phyloP scores from a whole-genome alignment of 2,113 vertebrate species.

The Poeciliopsis prolifica region DNA sequence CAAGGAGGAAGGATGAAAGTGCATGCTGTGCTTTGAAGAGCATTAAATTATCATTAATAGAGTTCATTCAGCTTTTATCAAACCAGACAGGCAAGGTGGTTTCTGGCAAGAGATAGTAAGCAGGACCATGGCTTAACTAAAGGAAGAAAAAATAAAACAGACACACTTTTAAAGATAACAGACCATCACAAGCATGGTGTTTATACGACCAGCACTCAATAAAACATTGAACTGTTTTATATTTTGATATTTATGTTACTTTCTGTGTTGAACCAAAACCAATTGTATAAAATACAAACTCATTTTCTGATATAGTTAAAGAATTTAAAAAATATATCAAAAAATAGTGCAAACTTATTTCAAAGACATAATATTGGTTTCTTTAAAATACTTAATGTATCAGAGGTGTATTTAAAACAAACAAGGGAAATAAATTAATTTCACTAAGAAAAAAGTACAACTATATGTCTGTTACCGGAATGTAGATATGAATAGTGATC shows the following conservation, averaged over 20 bases:
- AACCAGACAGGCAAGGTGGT: constrained; percentile 19
- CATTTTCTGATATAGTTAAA: neutral
- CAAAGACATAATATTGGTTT: no score
- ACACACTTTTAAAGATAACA: neutral
- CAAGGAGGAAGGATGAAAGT: constrained; percentile 54
- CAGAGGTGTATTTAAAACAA: no score
- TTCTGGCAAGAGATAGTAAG: constrained; percentile 18
- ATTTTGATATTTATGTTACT: neutral
- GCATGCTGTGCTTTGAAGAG: constrained; percentile 47
- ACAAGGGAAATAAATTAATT: no score
- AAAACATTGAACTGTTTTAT: neutral
- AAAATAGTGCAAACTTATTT: no score
- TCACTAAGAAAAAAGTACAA: no score
- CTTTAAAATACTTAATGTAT: no score
- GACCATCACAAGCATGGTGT: neutral
- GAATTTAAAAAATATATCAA: no score
- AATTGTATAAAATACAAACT: neutral
- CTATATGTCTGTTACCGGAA: no score
- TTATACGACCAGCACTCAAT: neutral
- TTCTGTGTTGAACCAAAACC: neutral
- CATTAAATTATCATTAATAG: constrained; percentile 21
- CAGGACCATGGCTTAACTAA: constrained; percentile 24
- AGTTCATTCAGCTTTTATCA: constrained; percentile 32
- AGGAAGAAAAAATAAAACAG: constrained; percentile 6
- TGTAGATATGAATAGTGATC: no score